phyloP scores from a whole-genome alignment of 1,140 invertebrate species.

The Planococcus citri region DNA sequence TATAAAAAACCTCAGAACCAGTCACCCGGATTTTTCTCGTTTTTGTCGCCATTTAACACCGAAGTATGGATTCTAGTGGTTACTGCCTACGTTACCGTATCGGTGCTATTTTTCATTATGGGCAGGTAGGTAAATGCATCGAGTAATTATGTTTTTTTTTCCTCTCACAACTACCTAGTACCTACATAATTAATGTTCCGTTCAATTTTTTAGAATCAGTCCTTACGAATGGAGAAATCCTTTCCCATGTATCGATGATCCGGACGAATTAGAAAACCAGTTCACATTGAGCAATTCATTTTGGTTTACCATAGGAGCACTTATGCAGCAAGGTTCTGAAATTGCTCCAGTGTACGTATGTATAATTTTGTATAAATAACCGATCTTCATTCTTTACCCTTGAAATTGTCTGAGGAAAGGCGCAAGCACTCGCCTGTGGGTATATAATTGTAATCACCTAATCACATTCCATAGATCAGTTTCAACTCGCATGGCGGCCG shows the following conservation, averaged over 20 bases:
- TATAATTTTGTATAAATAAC: too few species aligned
- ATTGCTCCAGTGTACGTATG: slow-evolving; percentile 38
- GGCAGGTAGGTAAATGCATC: slow-evolving; percentile 45
- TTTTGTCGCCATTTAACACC: slow-evolving; percentile 73
- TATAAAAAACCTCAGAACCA: slow-evolving; percentile 69
- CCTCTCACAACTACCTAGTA: too few species aligned
- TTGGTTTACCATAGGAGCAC: slow-evolving; percentile 43
- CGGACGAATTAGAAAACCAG: slow-evolving; percentile 41
- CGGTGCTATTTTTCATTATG: slow-evolving; percentile 63
- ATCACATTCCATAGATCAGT: slow-evolving; percentile 46
- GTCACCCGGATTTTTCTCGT: slow-evolving; percentile 69
- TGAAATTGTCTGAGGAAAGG: too few species aligned
- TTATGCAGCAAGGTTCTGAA: slow-evolving; percentile 43
- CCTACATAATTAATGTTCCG: neutral
- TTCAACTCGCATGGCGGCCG: slow-evolving; percentile 77
- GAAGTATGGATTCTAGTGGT: slow-evolving; percentile 71
- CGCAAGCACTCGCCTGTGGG: too few species aligned
- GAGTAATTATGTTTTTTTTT: neutral
- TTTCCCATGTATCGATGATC: slow-evolving; percentile 41
- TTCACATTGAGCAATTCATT: slow-evolving; percentile 41
- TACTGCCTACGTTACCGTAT: slow-evolving; percentile 60
- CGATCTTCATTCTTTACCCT: too few species aligned
- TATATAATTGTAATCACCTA: neutral
- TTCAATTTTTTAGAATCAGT: slow-evolving; percentile 31
- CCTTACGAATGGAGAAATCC: slow-evolving; percentile 48